Base-by-base conservation (phyloP, 1,140 invertebrate genomes). In the Micrasema longulum region DNA sequence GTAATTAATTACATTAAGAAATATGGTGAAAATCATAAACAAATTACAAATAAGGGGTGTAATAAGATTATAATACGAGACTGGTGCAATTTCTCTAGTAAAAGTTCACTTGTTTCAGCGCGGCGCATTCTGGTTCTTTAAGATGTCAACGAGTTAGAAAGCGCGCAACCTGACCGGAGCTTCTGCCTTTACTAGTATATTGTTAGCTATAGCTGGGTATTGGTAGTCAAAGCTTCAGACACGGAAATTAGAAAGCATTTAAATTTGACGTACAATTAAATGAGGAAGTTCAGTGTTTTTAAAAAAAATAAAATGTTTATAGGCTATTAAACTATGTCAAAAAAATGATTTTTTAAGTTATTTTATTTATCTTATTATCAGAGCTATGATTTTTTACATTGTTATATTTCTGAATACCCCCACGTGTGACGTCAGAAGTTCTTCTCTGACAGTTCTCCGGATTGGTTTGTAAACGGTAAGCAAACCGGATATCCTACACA, bases 101-200 rank as follows among this genome's bases (percentile, higher is more conserved):
- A 20, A 41, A 38, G 38, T 62, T 43, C 38, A 38, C 57, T 62
- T 62, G 23, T 7, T 31, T 31, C 26, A 31, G 26, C 11, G 23
- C n/a, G 22, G 20, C 45, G 62, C 22, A 64, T 64, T 48, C 43
- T 18, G 47, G 43, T 48, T 64, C 45, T 20, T 12, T 47, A n/a
- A 23, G 62, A 47, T 64, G 31, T 64, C 62, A 48, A 64, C 62
- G 62, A 47, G 62, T 64, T 64, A 48, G 62, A 64, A 64, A 64
- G 62, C 62, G 38, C 60, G 62, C 62, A 64, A 64, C 41, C 22
- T 48, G 43, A 60, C 10, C 10, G 18, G 36, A 60, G 55, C 55
- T 60, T 60, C 16, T 38, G 36, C 36, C 10, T 14, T n/a, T 36
- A 5, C 20, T n/a, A 26, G 52, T 14, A 35, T 18, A 5, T 55